Evolutionary conservation across 2,797 vertebrate genomes (phyloP).

Genomic region (Falco rusticolus): DNA sequence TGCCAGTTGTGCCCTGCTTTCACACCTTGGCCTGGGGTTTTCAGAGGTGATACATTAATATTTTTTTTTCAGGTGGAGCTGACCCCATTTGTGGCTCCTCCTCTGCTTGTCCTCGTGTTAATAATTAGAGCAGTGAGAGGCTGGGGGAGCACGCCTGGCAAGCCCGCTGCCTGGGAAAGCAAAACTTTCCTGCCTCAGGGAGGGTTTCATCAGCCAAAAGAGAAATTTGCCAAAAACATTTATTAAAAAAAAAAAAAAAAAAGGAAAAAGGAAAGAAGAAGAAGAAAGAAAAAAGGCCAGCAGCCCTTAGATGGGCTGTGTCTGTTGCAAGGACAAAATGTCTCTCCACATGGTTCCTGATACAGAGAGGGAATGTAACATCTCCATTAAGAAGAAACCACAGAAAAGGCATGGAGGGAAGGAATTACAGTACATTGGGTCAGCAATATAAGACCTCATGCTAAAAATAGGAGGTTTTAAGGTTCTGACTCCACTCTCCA

Average conservation of each 20-base stretch:
- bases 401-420: background rate
- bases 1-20: background rate
- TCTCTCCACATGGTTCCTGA: background rate
- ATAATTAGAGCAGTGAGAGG: constrained; percentile 57
- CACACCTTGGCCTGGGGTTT: background rate
- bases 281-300: background rate
- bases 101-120: constrained; percentile 25
- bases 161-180: background rate
- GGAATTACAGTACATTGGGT: background rate
- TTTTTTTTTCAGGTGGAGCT: background rate
- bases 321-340: constrained; percentile 30
- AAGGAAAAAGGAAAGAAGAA: background rate
- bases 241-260: background rate
- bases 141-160: background rate
- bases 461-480: background rate
- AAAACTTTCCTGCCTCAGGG: constrained; percentile 39
- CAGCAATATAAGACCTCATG: background rate
- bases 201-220: constrained; percentile 42
- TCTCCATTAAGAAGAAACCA: background rate
- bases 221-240: background rate
- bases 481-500: background rate
- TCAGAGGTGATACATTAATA: background rate
- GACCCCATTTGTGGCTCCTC: constrained; percentile 11
- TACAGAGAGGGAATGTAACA: background rate
- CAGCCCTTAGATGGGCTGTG: background rate